Evolutionary conservation across 2,797 vertebrate species (phyloP), one percentile per base, ranked within the genome.

Genomic region (Sebastes kiyomatsui): DNA sequence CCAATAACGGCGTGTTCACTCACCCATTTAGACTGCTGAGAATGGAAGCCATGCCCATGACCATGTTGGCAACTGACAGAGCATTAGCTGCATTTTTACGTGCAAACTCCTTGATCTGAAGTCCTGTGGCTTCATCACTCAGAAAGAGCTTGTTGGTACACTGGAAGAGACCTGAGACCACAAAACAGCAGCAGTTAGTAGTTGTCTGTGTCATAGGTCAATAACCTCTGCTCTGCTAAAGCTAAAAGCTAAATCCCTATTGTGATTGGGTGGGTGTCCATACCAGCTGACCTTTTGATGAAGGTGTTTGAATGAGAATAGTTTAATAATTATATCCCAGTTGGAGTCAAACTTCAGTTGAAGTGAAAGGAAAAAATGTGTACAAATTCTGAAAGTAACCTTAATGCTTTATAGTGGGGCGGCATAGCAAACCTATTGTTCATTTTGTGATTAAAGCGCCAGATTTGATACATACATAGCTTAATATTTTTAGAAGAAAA

Each of bases 1-100:
- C 68, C n/a, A 67, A 56, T 28, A 25, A 49, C 1, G 7, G 5
- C 7, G 38, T 28, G n/a, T 38, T 46, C 58, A 84, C 96, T 88
- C 89, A 99, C 98, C 97, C 96, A 22, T 96, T 96, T 16, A 99
- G 92, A 72, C 95, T 98, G 96, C 97, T 96, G 87, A 98, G 97
- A 80, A 99, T 93, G 86, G 98, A 99, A 69, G 95, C 92, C 85
- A 99, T 95, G 61, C 97, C 98, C 84, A 97, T 96, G 77, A 98
- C 84, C 90, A 98, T 94, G 92, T 99, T 99, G 83, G 96, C 93
- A 81, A 98, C 67, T 0, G 97, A 98, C 73, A 99, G 92, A 54
- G 96, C 95, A 25, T 97, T 99, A 46, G 96, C 97, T 0, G 96
- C 95, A 82, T 99, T 97, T 91, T 95, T 97, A 54, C 97, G 95